phyloP scores from a whole-genome alignment of 35 echinoderm and acorn worm species.

The Diadema setosum region DNA sequence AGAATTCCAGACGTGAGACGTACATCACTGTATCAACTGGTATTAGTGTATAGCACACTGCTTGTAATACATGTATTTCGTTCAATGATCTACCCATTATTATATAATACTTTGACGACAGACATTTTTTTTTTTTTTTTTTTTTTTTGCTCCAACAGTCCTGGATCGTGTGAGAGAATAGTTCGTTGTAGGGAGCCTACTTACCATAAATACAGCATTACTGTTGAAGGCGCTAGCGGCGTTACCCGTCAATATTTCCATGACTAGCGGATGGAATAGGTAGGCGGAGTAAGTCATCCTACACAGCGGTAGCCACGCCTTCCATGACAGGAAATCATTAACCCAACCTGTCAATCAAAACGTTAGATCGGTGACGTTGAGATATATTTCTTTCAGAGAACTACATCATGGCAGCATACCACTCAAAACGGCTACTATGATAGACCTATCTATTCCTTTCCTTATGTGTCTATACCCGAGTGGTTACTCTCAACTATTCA shows the following conservation, averaged over 20 bases:
- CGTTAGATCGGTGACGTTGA: too few species aligned
- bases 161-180: too few species aligned
- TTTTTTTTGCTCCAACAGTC: too few species aligned
- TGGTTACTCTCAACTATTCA: too few species aligned
- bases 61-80: not conserved
- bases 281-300: conserved; percentile 34
- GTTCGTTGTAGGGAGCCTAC: too few species aligned
- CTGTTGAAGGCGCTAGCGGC: not conserved
- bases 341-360: conserved; percentile 40
- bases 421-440: too few species aligned
- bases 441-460: too few species aligned
- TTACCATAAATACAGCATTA: conserved; percentile 3
- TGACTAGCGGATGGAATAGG: conserved; percentile 32
- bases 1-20: too few species aligned
- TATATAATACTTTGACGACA: not conserved
- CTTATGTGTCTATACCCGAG: too few species aligned
- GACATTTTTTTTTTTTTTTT: not conserved
- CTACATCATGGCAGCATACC: too few species aligned
- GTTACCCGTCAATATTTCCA: not conserved
- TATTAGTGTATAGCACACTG: not conserved
- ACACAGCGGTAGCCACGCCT: conserved; percentile 23
- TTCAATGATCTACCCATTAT: not conserved
- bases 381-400: too few species aligned
- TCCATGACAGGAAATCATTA: conserved; percentile 36
- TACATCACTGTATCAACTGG: not conserved